These are phyloP conservation scores for Amblyteles armatorius DNA, from an alignment of 2,888 invertebrate species.

Conservation along the genomic window DNA sequence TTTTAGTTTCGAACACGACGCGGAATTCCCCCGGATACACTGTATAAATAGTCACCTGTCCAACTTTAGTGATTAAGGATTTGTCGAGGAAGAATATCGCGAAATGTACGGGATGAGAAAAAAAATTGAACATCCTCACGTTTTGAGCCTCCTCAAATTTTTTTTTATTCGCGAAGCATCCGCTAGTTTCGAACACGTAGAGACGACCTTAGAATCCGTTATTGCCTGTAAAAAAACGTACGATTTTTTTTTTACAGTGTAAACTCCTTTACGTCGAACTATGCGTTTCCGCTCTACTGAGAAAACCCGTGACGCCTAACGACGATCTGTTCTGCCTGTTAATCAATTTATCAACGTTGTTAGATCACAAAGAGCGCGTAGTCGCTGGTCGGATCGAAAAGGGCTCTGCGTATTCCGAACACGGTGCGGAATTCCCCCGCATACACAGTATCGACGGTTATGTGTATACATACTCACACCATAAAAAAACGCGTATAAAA, in stretches of 20 bases:
- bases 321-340: too few relatives aligned
- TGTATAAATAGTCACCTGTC: background rate
- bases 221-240: conserved; percentile 60
- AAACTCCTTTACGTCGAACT: conserved; percentile 72
- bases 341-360: conserved; percentile 1
- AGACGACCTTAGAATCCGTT: conserved; percentile 75
- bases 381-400: background rate
- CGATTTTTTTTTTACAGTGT: background rate
- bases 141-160: too few relatives aligned
- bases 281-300: conserved; percentile 71
- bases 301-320: too few relatives aligned
- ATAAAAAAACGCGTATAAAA: too few relatives aligned
- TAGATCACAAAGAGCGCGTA: background rate
- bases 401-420: background rate
- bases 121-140: too few relatives aligned
- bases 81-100: background rate
- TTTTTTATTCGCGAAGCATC: too few relatives aligned
- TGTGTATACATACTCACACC: background rate
- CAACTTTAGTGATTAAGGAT: background rate
- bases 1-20: background rate
- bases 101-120: too few relatives aligned
- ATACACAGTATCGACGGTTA: background rate
- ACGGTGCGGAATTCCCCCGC: conserved; percentile 1
- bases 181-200: conserved; percentile 52
- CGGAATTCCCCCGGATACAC: background rate